Evolutionary conservation across 2,888 invertebrate species (phyloP).

Genomic region (Andrena bucephala): DNA sequence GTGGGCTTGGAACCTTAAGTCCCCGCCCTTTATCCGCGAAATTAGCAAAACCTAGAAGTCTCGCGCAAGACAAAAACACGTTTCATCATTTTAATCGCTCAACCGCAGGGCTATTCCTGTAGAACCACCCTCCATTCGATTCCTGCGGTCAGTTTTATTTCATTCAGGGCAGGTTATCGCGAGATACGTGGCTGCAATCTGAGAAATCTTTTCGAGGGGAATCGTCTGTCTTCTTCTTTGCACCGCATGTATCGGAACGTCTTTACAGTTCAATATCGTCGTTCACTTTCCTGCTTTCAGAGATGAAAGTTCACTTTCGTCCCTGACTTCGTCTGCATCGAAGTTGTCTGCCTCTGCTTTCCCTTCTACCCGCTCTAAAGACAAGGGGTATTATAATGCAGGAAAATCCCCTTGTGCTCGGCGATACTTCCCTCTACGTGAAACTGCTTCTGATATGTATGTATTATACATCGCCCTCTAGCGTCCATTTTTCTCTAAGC

Average conservation of each 20-base stretch:
- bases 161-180: no score
- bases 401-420: not conserved
- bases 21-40: constrained; percentile 18
- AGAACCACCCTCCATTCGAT: no score
- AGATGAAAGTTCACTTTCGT: not conserved
- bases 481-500: not conserved
- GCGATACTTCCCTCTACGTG: not conserved
- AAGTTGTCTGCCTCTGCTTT: not conserved
- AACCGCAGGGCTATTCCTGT: no score
- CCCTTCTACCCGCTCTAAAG: not conserved
- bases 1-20: constrained; percentile 22
- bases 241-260: not conserved
- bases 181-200: no score
- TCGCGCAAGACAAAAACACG: not conserved
- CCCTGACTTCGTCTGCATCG: not conserved
- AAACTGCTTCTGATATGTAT: not conserved
- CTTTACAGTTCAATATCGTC: not conserved
- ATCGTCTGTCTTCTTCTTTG: no score
- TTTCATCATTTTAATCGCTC: no score
- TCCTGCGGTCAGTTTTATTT: no score
- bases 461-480: not conserved
- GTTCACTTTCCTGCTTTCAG: not conserved
- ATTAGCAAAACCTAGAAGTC: constrained; percentile 21
- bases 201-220: not conserved
- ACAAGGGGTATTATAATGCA: not conserved